A percentile compares a stretch with the other conserved stretches of the same genome.
Conservation (phyloP, 2,797 vertebrate genomes). For the Aselliscus stoliczkanus region DNA sequence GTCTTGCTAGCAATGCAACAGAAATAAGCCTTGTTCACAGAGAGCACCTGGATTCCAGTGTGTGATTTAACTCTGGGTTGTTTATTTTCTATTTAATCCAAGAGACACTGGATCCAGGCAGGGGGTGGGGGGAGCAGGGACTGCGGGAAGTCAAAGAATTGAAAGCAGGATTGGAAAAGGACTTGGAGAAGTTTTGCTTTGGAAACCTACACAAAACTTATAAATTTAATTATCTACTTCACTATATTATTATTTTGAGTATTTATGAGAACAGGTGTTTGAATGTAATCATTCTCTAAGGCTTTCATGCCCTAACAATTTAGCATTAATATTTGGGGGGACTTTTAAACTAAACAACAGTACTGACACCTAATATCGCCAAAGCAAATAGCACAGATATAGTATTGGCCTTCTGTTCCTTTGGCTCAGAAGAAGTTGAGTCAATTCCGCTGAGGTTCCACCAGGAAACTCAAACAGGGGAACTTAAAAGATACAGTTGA, state of each 20-base stretch:
- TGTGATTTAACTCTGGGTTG: constrained; percentile 23
- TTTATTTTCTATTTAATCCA: constrained; percentile 54
- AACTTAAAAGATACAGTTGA: background rate
- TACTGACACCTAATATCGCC: background rate
- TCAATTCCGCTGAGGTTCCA: constrained; percentile 17
- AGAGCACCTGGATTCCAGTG: background rate
- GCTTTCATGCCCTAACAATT: background rate
- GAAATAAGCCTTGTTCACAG: constrained; percentile 34
- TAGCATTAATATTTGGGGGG: background rate
- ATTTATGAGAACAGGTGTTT: background rate
- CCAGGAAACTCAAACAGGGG: background rate
- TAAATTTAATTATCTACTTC: constrained; percentile 41
- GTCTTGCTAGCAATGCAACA: background rate
- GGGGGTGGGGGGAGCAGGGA: too few relatives aligned
- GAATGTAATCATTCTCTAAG: background rate
- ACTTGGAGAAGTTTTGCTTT: constrained; percentile 13
- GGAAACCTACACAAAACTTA: background rate
- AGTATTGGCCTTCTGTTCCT: background rate
- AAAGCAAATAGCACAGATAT: constrained; percentile 20
- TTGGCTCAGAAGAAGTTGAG: background rate
- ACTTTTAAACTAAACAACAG: constrained; percentile 43
- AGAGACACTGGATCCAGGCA: background rate
- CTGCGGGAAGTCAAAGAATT: background rate
- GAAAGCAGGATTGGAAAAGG: background rate
- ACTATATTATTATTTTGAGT: constrained; percentile 11